phyloP scores from a whole-genome alignment of 2,113 vertebrate genomes.

The Apteryx owenii region DNA sequence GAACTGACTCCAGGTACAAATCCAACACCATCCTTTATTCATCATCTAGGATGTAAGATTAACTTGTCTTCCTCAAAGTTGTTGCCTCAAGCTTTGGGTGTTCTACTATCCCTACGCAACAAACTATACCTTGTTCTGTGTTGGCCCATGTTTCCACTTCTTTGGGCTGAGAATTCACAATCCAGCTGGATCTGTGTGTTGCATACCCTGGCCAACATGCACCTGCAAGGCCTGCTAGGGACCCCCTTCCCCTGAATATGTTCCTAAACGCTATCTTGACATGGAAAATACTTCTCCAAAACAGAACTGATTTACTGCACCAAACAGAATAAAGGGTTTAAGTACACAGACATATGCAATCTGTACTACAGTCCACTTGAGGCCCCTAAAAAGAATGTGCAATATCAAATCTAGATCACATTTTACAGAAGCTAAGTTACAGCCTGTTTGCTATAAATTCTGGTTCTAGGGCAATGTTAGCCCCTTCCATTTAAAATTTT shows the following conservation, averaged over 20 bases:
- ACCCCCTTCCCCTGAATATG: not conserved
- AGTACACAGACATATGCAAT: accelerated
- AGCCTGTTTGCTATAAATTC: not conserved
- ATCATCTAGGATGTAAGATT: not conserved
- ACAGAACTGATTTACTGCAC: not conserved
- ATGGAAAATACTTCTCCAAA: not conserved
- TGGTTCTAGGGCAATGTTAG: not conserved
- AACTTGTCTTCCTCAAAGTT: not conserved
- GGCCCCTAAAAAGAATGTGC: accelerated
- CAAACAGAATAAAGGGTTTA: not conserved
- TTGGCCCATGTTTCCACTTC: not conserved
- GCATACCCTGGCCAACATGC: not conserved
- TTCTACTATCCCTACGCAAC: not conserved
- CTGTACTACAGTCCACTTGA: not conserved
- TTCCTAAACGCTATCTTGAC: not conserved
- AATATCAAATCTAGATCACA: not conserved
- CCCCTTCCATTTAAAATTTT: not conserved
- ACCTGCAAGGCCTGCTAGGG: not conserved
- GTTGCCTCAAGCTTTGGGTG: conserved; percentile 3
- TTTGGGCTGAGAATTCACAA: not conserved
- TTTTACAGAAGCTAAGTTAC: not conserved
- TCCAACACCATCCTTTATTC: not conserved
- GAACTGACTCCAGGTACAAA: not conserved
- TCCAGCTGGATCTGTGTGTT: not conserved
- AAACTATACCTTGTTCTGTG: not conserved